Evolutionary conservation across 2,888 invertebrate species (phyloP), one percentile per base, ranked within the genome.

Genomic region (Thymelicus lineola): DNA sequence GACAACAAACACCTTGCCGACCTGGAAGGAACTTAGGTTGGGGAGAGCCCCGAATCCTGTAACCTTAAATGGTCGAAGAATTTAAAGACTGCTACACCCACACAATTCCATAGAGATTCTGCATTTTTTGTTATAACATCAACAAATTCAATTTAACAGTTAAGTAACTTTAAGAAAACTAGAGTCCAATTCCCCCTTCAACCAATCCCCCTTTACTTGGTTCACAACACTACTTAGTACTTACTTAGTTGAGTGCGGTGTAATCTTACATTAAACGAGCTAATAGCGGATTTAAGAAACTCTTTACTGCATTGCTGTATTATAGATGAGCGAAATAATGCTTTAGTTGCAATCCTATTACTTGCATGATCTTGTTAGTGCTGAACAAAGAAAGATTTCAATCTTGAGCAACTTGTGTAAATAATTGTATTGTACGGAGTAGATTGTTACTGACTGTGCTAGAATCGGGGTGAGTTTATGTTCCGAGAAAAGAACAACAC

Each of bases 241-340:
- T 55, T 66, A 66, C 53, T 67, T 67, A 61, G 46, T 57, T 9
- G 45, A 68, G 62, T 68, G 62, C 62, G 62, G 46, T 62, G 55
- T 68, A 62, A 62, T 46, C 57, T 60, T 38, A 53, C 67, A 67
- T 61, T 62, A 62, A 68, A 42, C 57, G 57, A 55, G 67, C 61
- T 68, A 68, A 61, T 61, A 42, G 61, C 12, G 46, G 61, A 68
- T 62, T 68, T 62, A 68, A 68, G 57, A 68, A 62, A 57, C 62
- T 68, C 62, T 57, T 68, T 68, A 68, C 68, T 61, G 50, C 61
- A 61, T 55, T 48, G 15, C 67, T 61, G 67, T 61, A 1, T n/a
- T 2, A 3, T 28, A 46, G 67, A 68, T 68, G 61, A 68, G 61
- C 61, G 61, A 46, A 61, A 68, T 67, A 60, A 53, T 28, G 45